A percentile compares a stretch with the other conserved stretches of the same genome.
These are phyloP conservation scores for Syncerus caffer DNA, from an alignment of 2,797 vertebrate genomes.

Conservation along the genomic window DNA sequence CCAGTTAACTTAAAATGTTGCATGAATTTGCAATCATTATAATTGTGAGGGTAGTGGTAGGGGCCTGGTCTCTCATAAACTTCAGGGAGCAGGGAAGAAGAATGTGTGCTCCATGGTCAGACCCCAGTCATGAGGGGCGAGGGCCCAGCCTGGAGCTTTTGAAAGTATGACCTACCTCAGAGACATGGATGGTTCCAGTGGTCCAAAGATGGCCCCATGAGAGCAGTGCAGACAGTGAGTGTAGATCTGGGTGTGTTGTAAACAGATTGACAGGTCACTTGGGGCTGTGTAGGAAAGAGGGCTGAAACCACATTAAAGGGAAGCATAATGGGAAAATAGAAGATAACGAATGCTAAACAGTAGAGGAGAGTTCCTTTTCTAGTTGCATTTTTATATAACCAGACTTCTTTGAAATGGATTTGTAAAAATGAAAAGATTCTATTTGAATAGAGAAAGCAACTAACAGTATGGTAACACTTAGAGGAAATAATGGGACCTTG, in stretches of 20 bases:
- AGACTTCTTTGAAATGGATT: neutral
- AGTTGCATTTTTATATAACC: neutral
- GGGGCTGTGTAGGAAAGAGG: neutral
- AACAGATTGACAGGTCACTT: neutral
- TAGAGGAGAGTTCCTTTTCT: neutral
- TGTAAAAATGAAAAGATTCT: neutral
- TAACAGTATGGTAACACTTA: neutral
- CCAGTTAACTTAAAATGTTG: neutral
- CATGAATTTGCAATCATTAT: neutral
- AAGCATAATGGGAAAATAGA: neutral
- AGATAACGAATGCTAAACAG: neutral
- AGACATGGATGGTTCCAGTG: neutral
- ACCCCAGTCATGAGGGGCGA: fast-evolving
- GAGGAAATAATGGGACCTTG: neutral
- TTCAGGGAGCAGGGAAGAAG: neutral
- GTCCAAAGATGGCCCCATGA: neutral
- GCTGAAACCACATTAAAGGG: neutral
- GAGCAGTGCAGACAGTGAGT: neutral
- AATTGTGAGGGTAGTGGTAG: neutral
- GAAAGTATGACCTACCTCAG: neutral
- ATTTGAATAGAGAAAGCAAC: constrained; percentile 1
- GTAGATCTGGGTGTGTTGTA: neutral
- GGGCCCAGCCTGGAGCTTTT: neutral
- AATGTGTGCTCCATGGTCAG: neutral
- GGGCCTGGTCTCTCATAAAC: neutral